Evolutionary conservation across 2,113 vertebrate genomes (phyloP), one percentile per base, ranked within the genome.

Genomic region (Scatophagus argus): DNA sequence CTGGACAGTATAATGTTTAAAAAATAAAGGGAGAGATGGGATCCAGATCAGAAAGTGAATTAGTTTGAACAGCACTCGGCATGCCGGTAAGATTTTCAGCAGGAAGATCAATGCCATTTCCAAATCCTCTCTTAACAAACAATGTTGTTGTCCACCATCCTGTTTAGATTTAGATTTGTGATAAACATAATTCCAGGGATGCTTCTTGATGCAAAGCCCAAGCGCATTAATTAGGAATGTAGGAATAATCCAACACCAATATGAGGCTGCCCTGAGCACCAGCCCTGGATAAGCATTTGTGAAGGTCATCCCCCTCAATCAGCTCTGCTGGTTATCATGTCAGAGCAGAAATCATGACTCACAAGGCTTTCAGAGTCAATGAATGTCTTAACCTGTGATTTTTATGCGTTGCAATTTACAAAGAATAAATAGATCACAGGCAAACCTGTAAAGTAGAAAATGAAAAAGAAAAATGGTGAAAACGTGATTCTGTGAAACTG

Each of bases 271-370:
- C 69, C 67, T 82, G 86, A 52, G 89, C 70, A 70, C 31, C 87
- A 60, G 70, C 49, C 81, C 39, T 60, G 87, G 76, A 84, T 83
- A 80, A 89, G 80, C 69, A 65, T 81, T 81, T 46, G 66, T 78
- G 83, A 93, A 93, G 93, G 90, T 92, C 88, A 85, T 23, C 74
- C 77, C 46, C 68, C 77, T 90, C 79, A 90, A 68, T 90, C 87
- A 85, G 58, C 90, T 67, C 65, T 21, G 61, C 67, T 79, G 77
- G 88, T 92, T 85, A 89, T 91, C 76, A 88, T 86, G 77, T 85
- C 81, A 85, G 79, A 54, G 14, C 67, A 89, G 51, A 79, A 89
- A 87, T 73, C 63, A 64, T 83, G 68, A 83, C 72, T 91, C 82
- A 54, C 19, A 39, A 62, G 44, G 32, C 51, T 78, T 79, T 85